Evolutionary conservation across 2,888 invertebrate species (phyloP).

Genomic region (Brenthis hecate): DNA sequence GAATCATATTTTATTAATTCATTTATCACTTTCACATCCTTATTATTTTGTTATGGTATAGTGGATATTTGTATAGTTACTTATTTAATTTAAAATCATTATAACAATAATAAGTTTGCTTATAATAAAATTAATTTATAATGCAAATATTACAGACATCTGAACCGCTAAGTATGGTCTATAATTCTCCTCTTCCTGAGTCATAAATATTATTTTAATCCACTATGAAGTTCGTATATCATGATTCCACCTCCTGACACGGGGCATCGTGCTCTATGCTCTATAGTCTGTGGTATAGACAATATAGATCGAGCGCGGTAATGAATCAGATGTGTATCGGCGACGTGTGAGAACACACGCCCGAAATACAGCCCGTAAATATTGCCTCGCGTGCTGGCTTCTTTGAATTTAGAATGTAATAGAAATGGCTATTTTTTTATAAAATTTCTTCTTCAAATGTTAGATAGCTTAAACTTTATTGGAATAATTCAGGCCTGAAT

Average conservation of each 20-base stretch:
- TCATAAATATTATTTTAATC: slow-evolving; percentile 29
- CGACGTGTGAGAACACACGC: slow-evolving; percentile 81
- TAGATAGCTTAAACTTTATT: background rate
- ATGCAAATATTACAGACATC: slow-evolving; percentile 12
- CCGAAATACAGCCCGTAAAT: slow-evolving; percentile 80
- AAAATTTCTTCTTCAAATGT: background rate
- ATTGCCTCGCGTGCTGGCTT: slow-evolving; percentile 73
- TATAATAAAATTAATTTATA: slow-evolving; percentile 15
- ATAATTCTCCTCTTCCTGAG: slow-evolving; percentile 25
- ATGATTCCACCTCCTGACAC: slow-evolving; percentile 39
- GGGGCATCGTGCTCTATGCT: slow-evolving; percentile 37
- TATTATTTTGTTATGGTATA: no score
- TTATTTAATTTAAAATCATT: slow-evolving; percentile 3
- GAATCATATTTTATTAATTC: no score
- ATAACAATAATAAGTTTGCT: background rate
- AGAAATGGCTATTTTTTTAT: slow-evolving; percentile 48
- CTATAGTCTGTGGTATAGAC: slow-evolving; percentile 48
- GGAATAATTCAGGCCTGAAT: no score
- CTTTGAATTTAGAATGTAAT: slow-evolving; percentile 42
- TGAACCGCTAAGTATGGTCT: slow-evolving; percentile 15
- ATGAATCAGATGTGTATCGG: slow-evolving; percentile 82
- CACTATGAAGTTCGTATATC: slow-evolving; percentile 34
- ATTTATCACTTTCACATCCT: no score
- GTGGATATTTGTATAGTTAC: background rate
- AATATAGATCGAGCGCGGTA: slow-evolving; percentile 70